Base-by-base conservation (phyloP, 2,797 vertebrate genomes). In the Ficedula albicollis region DNA sequence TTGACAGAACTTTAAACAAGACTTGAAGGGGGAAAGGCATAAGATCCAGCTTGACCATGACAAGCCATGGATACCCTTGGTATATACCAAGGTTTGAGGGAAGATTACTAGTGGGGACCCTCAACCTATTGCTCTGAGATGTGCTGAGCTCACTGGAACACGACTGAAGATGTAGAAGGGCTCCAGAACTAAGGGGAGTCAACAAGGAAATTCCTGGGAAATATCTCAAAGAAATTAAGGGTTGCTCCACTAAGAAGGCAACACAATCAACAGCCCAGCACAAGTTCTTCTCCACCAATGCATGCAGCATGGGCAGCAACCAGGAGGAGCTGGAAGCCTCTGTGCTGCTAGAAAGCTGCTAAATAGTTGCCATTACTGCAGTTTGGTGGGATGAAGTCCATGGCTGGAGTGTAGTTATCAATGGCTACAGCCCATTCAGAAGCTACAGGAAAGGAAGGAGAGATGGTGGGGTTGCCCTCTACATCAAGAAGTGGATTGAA, bases 341-440 rank as follows among this genome's bases (percentile, higher is more conserved):
- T 0, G 0, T 13, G 34, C 29, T 84, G 9, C 32, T 66, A 59
- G 46, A 76, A 73, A 64, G 1, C 16, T 68, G 6, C 3, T 3
- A 55, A n/a, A 22, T 29, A 30, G 2, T 32, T 59, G n/a, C 22
- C 5, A 2, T 34, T 75, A 41, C 11, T 52, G 25, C 63, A 79
- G 4, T 10, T 32, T 62, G 15, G 7, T 34, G n/a, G 9, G 19
- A 18, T 4, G 5, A 66, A 78, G 62, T 3, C 36, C 10, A 9
- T 11, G 11, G 20, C 22, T 60, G 30, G 8, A 44, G 3, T 36
- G 38, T 1, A 6, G 12, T 13, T 44, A 10, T 20, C 2, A 2
- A n/a, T 13, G 5, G 15, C 25, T 54, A 44, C 10, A 56, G 15
- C 7, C 29, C 27, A 8, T 41, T 67, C 32, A 63, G 62, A 87